Evolutionary conservation across 2,113 vertebrate genomes (phyloP).

Genomic region (Burhinus bistriatus): DNA sequence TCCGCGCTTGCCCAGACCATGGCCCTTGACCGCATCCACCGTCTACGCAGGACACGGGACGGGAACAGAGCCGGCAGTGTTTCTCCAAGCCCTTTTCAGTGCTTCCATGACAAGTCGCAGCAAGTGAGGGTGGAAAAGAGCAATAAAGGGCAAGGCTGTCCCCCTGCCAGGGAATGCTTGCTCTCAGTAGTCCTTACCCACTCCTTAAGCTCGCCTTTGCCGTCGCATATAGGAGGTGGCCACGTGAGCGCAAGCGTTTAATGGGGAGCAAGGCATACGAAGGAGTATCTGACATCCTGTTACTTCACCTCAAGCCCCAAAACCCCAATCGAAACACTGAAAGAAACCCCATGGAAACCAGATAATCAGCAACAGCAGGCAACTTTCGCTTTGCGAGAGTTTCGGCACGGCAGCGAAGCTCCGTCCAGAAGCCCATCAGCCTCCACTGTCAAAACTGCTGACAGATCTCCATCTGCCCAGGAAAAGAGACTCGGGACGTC

Average conservation of each 20-base stretch:
- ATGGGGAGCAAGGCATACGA: rapidly evolving
- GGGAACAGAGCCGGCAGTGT: constrained; percentile 15
- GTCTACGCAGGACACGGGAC: neutral
- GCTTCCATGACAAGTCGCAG: neutral
- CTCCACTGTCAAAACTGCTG: neutral
- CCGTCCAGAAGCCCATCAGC: neutral
- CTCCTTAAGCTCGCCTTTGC: neutral
- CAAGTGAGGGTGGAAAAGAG: neutral
- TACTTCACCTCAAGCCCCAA: neutral
- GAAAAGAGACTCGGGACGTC: neutral
- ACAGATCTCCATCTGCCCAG: neutral
- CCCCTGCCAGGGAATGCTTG: neutral
- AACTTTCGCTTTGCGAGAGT: neutral
- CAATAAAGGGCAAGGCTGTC: neutral
- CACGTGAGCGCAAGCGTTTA: rapidly evolving
- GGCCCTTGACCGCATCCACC: neutral
- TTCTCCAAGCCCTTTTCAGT: neutral
- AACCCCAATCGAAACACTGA: rapidly evolving
- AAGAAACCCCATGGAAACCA: rapidly evolving
- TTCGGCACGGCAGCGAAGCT: neutral
- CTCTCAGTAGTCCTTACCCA: rapidly evolving
- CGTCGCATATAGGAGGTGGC: rapidly evolving
- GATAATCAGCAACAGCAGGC: neutral
- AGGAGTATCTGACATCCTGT: neutral
- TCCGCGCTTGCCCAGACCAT: rapidly evolving